phyloP scores from a whole-genome alignment of 2,113 vertebrate species.

The Anthoscopus minutus region DNA sequence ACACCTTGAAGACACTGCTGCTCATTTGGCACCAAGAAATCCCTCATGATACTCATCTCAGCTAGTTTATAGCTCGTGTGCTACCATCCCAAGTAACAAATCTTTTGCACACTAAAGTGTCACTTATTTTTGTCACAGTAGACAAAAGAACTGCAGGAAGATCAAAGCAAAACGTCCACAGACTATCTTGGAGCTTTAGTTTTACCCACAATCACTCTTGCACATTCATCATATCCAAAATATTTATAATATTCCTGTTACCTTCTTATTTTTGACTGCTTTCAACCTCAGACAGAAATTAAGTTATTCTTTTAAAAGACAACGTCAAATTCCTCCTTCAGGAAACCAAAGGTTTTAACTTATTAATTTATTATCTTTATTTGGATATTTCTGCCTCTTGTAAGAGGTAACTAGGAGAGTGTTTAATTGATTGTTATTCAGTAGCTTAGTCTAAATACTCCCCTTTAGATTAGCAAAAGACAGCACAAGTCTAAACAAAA shows the following conservation, averaged over 20 bases:
- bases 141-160: not conserved
- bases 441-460: not conserved
- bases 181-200: not conserved
- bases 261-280: not conserved
- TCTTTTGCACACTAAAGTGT: not conserved
- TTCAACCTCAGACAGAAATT: not conserved
- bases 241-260: not conserved
- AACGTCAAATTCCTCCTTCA: not conserved
- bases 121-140: not conserved
- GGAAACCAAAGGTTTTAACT: not conserved
- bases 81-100: not conserved
- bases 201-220: not conserved
- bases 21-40: not conserved
- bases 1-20: not conserved
- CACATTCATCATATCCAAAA: not conserved
- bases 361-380: not conserved
- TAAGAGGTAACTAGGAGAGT: not conserved
- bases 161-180: not conserved
- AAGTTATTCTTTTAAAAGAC: not conserved
- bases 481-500: not conserved
- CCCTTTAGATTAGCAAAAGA: not conserved
- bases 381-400: not conserved
- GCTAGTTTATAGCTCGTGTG: rapidly evolving
- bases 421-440: not conserved
- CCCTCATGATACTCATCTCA: not conserved